These are phyloP conservation scores for Drosophila pachea DNA, from an alignment of 1,140 invertebrate species.

Conservation along the genomic window DNA sequence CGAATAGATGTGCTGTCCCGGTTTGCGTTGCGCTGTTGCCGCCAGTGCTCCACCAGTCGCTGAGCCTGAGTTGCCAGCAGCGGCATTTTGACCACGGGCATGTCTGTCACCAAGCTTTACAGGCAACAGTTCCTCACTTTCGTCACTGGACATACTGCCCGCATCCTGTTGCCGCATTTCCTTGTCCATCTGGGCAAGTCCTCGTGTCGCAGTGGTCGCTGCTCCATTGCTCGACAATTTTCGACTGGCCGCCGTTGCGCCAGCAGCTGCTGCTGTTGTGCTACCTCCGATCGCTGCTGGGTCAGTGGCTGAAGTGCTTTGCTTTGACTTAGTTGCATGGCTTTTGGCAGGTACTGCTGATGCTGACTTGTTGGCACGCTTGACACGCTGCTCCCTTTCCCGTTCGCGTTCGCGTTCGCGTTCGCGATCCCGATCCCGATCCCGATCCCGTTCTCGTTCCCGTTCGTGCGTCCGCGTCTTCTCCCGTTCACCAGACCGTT, in stretches of 20 bases:
- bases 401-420: slow-evolving; percentile 16
- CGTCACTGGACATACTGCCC: slow-evolving; percentile 83
- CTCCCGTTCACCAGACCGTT: slow-evolving; percentile 3
- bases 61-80: neutral
- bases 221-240: slow-evolving; percentile 42
- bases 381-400: slow-evolving; percentile 13
- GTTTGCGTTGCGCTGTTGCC: slow-evolving; percentile 28
- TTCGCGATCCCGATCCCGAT: slow-evolving; percentile 5
- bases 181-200: slow-evolving; percentile 83
- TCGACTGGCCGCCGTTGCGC: slow-evolving; percentile 20
- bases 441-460: slow-evolving; percentile 12
- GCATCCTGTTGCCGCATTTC: slow-evolving; percentile 81
- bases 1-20: slow-evolving; percentile 71
- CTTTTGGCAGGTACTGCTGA: slow-evolving; percentile 67
- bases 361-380: slow-evolving; percentile 47
- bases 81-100: slow-evolving; percentile 8
- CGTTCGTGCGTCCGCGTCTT: neutral
- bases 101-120: slow-evolving; percentile 55
- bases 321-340: slow-evolving; percentile 69
- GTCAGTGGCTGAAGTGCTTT: too few species aligned
- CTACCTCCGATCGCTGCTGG: too few species aligned
- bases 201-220: slow-evolving; percentile 59
- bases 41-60: slow-evolving; percentile 57
- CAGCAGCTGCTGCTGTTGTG: too few species aligned
- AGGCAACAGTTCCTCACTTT: slow-evolving; percentile 88